These are phyloP conservation scores for Drosophila buzzatii DNA, from an alignment of 2,888 invertebrate species.

Conservation along the genomic window DNA sequence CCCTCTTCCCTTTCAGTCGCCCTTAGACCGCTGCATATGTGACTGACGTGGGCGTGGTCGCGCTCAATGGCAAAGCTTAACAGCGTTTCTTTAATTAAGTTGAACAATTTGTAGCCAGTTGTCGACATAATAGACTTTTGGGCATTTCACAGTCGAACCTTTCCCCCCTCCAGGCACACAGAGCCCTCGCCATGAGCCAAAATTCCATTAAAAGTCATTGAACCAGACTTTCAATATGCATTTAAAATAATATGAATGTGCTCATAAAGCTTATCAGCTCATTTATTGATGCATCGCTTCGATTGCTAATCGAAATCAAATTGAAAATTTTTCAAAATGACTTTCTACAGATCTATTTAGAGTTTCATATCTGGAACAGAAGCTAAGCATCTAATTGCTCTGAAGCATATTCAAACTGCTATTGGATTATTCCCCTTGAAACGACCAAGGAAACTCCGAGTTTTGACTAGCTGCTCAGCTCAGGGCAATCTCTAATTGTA, in stretches of 20 bases:
- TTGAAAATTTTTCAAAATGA: background rate
- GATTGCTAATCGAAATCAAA: background rate
- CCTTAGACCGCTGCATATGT: conserved; percentile 27
- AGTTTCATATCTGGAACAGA: too few species aligned
- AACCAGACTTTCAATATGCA: background rate
- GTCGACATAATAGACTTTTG: conserved; percentile 58
- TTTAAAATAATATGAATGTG: background rate
- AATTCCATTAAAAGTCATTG: background rate
- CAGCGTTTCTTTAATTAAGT: conserved; percentile 78
- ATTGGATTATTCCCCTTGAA: background rate
- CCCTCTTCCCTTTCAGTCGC: background rate
- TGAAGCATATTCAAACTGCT: background rate
- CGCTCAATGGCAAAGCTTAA: conserved; percentile 72
- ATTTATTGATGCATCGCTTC: too few species aligned
- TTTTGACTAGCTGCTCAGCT: background rate
- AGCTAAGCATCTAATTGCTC: too few species aligned
- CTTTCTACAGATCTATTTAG: too few species aligned
- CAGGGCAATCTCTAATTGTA: conserved; percentile 1
- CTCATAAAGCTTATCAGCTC: background rate
- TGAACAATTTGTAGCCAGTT: conserved; percentile 78
- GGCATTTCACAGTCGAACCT: conserved; percentile 33
- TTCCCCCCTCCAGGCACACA: background rate
- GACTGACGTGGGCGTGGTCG: conserved; percentile 53
- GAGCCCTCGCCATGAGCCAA: background rate
- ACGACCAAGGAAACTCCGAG: too few species aligned